Evolutionary conservation across 2,888 invertebrate genomes (phyloP), one percentile per base, ranked within the genome.

Genomic region (Drosophila ustulata): DNA sequence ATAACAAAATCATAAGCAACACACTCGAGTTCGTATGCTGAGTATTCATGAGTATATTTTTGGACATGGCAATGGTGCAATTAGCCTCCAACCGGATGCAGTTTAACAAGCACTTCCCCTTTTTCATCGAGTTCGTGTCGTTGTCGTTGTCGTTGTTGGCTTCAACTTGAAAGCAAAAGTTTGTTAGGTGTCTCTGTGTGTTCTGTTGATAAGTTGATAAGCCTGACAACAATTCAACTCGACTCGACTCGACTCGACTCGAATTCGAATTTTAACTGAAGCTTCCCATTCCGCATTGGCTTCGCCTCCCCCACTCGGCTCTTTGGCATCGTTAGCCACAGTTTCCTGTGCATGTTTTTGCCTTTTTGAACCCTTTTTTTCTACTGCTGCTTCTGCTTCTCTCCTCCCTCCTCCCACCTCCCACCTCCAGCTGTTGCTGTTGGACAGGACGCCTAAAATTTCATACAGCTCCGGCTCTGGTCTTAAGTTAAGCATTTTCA

Each of bases 161-260:
- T 51, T 67, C 71, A 81, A 87, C 78, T 82, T 87, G 82, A 87
- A 85, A 85, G 87, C 76, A 87, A 85, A 87, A 85, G 82, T 85
- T 85, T 87, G 72, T 75, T 76, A 72, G 73, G 70, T 75, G 74
- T 75, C 58, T 67, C 61, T 63, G 18, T 74, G 25, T 58, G 7
- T 57, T 37, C 25, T 50, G 64, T 73, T 74, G 74, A 70, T 78
- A 78, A 78, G 70, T 78, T 78, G 71, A 78, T 78, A 78, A 68
- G 70, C 77, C 76, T 65, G 66, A 57, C 76, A 53, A 62, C 50
- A 71, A 66, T 56, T 56, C 39, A 18, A 41, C 39, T 13, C 39
- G 6, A 39, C 39, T 37, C 37, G 37, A 37, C 37, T 37, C 34
- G 34, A 39, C 39, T 39, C 77, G 46, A 76, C 76, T 75, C 43